phyloP scores from a whole-genome alignment of 2,888 invertebrate genomes.

The Drosophila parthenogenetica region DNA sequence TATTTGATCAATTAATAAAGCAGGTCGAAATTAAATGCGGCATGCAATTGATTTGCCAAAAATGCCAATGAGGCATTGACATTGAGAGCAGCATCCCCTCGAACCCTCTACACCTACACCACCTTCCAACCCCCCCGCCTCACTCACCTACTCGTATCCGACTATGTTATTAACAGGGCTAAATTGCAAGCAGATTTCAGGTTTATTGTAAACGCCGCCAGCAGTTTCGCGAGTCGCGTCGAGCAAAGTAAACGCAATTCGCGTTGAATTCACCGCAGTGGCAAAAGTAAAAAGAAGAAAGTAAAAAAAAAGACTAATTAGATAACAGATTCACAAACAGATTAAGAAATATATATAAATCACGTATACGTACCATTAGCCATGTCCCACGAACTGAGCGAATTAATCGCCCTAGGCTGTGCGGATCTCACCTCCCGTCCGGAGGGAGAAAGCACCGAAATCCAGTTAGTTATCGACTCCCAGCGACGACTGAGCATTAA shows the following conservation, averaged over 20 bases:
- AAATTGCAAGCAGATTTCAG: constrained; percentile 57
- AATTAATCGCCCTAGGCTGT: constrained; percentile 82
- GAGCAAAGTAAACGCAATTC: constrained; percentile 72
- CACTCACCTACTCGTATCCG: constrained; percentile 27
- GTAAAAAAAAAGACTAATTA: constrained; percentile 2
- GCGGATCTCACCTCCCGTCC: constrained; percentile 73
- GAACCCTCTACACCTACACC: not conserved
- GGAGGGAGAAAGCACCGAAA: constrained; percentile 41
- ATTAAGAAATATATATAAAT: constrained; percentile 12
- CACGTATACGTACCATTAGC: constrained; percentile 32
- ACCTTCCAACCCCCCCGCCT: not conserved
- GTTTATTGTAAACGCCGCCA: constrained; percentile 62
- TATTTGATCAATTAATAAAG: constrained; percentile 71
- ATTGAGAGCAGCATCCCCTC: constrained; percentile 57
- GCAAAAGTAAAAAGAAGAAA: constrained; percentile 1
- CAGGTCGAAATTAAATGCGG: constrained; percentile 49
- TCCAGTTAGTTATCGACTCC: constrained; percentile 66
- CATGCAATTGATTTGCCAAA: constrained; percentile 66
- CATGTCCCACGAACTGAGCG: constrained; percentile 83
- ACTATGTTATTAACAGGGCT: constrained; percentile 21
- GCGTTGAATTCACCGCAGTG: constrained; percentile 44
- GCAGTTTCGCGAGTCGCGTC: constrained; percentile 72
- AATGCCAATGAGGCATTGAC: constrained; percentile 80
- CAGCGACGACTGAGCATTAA: constrained; percentile 83
- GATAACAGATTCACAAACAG: constrained; percentile 21